phyloP scores from a whole-genome alignment of 2,113 vertebrate species.

The Muntiacus muntjak region DNA sequence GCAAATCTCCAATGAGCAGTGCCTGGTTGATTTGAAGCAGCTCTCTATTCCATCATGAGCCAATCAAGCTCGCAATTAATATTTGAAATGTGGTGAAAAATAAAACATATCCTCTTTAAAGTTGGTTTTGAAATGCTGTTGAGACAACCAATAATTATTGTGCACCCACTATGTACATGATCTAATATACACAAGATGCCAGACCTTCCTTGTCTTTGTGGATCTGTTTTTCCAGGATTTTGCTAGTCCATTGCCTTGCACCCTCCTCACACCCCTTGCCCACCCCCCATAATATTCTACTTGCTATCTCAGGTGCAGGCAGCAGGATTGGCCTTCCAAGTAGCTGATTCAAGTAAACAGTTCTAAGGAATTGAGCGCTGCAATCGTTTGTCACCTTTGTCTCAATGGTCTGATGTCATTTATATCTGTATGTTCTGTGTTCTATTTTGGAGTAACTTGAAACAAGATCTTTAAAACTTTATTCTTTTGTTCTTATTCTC shows the following conservation, averaged over 20 bases:
- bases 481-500: neutral
- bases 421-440: neutral
- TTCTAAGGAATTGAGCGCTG: neutral
- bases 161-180: neutral
- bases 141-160: neutral
- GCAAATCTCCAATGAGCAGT: neutral
- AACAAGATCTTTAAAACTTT: neutral
- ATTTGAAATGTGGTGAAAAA: neutral
- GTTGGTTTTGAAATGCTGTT: neutral
- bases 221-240: neutral
- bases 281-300: neutral
- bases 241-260: neutral
- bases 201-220: neutral
- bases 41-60: neutral
- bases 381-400: neutral
- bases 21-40: neutral
- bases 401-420: neutral
- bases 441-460: neutral
- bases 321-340: neutral
- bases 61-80: neutral
- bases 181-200: neutral
- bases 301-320: neutral
- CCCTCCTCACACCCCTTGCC: fast-evolving
- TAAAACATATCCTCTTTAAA: neutral
- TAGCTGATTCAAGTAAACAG: neutral